phyloP scores from a whole-genome alignment of 2,113 vertebrate genomes.

The Cathartes aura region DNA sequence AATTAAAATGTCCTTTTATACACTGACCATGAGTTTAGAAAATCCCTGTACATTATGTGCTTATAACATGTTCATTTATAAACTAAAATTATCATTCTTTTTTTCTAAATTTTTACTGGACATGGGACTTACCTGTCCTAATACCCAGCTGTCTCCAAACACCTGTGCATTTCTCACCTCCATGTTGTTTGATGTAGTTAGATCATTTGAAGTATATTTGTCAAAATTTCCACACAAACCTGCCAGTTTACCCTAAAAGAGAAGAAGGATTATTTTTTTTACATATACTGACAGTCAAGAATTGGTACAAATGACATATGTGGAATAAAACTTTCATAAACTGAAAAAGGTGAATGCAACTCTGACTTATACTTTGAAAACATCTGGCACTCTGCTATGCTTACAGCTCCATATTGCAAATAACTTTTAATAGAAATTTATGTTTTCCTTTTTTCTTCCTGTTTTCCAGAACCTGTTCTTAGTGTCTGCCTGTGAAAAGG shows the following conservation, averaged over 20 bases:
- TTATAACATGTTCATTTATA: neutral
- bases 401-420: neutral
- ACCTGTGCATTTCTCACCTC: conserved; percentile 95
- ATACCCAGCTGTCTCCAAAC: conserved; percentile 96
- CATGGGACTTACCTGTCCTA: conserved; percentile 87
- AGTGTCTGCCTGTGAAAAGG: neutral
- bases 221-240: conserved; percentile 99
- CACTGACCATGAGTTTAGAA: neutral
- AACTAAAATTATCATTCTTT: neutral
- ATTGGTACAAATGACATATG: accelerated
- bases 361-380: neutral
- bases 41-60: neutral
- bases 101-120: neutral
- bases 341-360: neutral
- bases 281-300: neutral
- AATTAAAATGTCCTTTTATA: neutral
- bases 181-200: conserved; percentile 96
- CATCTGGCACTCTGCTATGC: neutral
- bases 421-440: neutral
- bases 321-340: neutral
- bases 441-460: neutral
- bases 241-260: conserved; percentile 86
- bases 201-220: conserved; percentile 95
- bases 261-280: neutral
- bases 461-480: neutral